These are phyloP conservation scores for Acleris sparsana DNA, from an alignment of 2,888 invertebrate genomes.

Conservation along the genomic window DNA sequence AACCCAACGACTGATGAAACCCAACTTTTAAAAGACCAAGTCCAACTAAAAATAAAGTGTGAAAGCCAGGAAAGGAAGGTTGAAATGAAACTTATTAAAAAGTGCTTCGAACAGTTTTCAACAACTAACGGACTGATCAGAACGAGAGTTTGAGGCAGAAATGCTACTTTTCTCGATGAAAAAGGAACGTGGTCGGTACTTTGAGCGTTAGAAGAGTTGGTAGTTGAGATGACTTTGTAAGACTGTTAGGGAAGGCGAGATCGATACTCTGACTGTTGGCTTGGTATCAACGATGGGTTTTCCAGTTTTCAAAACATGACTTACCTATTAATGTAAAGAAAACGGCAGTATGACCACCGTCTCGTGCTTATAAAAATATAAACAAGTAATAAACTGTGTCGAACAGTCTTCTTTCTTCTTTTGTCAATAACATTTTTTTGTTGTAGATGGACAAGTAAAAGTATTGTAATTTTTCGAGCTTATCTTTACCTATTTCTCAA, in stretches of 20 bases:
- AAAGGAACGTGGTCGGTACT: not conserved
- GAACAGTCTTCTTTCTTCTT: no score
- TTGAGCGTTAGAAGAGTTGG: not conserved
- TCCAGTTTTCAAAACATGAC: no score
- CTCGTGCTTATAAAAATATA: no score
- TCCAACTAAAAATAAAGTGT: conserved; percentile 20
- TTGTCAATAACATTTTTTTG: no score
- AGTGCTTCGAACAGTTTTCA: conserved; percentile 28
- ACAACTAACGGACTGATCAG: conserved; percentile 28
- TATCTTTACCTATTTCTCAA: conserved; percentile 88
- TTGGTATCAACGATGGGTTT: no score
- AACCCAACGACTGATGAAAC: not conserved
- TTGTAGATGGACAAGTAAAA: no score
- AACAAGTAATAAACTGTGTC: no score
- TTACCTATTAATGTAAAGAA: no score
- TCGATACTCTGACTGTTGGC: no score
- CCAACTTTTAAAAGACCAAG: conserved; percentile 7
- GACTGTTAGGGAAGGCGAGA: no score
- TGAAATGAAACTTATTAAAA: conserved; percentile 25
- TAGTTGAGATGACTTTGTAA: not conserved
- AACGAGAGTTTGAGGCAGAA: conserved; percentile 1
- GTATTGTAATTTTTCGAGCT: not conserved
- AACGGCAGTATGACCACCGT: no score
- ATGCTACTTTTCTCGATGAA: conserved; percentile 7
- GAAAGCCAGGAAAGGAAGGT: conserved; percentile 13